Conservation (phyloP, 2,113 vertebrate genomes). For the Oophaga pumilio region DNA sequence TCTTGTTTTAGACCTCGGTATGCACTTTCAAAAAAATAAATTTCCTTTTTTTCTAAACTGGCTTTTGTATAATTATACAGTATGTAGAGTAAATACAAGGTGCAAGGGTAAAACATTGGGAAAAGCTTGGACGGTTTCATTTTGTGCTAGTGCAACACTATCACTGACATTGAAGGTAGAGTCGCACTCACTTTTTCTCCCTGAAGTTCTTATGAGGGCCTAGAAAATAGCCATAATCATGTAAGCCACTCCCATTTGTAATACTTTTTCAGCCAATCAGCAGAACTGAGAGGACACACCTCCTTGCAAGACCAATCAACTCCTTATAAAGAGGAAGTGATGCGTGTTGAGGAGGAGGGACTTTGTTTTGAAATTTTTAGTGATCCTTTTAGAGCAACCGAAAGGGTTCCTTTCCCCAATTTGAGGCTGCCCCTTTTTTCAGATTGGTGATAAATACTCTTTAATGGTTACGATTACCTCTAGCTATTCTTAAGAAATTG, state of each 20-base stretch:
- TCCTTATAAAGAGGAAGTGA: background rate
- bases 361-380: background rate
- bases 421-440: no score
- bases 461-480: background rate
- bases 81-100: background rate
- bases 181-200: background rate
- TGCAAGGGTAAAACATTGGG: background rate
- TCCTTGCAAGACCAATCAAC: background rate
- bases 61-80: background rate
- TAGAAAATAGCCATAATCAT: background rate
- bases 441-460: no score
- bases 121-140: background rate
- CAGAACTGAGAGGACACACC: background rate
- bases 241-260: background rate
- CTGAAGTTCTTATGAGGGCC: background rate
- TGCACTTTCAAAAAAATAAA: conserved; percentile 54
- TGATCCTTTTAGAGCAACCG: background rate
- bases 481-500: no score
- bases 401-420: no score
- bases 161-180: background rate
- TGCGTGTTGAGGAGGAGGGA: background rate
- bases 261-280: background rate
- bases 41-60: conserved; percentile 18
- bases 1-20: conserved; percentile 26
- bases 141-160: no score